These are phyloP conservation scores for Trachymyrmex septentrionalis DNA, from an alignment of 1,140 invertebrate genomes.

Conservation along the genomic window DNA sequence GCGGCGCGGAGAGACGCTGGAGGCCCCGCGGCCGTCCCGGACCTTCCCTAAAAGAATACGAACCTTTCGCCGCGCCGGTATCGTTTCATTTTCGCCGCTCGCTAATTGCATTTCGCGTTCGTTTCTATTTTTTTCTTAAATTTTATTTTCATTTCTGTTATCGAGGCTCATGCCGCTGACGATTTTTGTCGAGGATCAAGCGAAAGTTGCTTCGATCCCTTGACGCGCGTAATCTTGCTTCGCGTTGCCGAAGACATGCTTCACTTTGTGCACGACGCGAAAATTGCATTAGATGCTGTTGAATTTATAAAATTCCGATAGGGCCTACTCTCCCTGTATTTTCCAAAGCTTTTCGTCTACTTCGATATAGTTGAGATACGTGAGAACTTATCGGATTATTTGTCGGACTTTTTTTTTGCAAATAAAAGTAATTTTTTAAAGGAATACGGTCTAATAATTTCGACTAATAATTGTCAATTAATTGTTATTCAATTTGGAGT, in stretches of 20 bases:
- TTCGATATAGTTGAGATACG: background rate
- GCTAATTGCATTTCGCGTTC: constrained; percentile 61
- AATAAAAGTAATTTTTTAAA: background rate
- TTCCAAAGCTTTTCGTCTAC: background rate
- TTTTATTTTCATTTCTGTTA: constrained; percentile 42
- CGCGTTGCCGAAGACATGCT: background rate
- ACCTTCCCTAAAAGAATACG: constrained; percentile 39
- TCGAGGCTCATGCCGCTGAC: background rate
- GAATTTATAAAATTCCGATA: background rate
- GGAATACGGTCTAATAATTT: background rate
- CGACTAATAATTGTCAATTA: background rate
- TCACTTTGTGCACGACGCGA: background rate
- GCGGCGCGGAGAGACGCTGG: background rate
- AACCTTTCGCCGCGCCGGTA: background rate
- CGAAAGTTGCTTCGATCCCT: background rate
- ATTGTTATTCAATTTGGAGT: background rate
- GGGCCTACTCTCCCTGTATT: background rate
- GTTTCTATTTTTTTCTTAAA: constrained; percentile 17
- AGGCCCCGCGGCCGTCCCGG: constrained; percentile 13
- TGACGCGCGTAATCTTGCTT: constrained; percentile 10
- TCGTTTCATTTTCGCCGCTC: constrained; percentile 64
- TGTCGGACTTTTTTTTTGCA: background rate
- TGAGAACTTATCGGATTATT: background rate
- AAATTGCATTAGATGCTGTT: background rate
- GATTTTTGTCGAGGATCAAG: background rate